Percentiles rank a stretch among this genome's conserved stretches.
Conservation (phyloP, 2,888 invertebrate genomes). For the Thereva nobilitata region DNA sequence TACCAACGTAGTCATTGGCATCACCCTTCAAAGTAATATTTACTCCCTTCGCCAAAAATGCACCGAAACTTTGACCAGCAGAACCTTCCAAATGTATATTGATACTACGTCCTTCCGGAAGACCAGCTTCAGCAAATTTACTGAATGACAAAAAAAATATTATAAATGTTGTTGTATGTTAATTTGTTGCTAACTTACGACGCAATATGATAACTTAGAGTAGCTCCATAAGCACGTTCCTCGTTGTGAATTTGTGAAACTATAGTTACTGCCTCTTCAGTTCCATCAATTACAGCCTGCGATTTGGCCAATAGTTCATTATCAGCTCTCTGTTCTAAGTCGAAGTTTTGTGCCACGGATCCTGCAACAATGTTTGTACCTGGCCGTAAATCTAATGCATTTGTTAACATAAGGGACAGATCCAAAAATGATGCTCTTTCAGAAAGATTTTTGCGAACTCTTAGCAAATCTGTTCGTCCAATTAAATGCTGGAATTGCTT, state of each 20-base stretch:
- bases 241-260: conserved; percentile 85
- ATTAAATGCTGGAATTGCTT: conserved; percentile 86
- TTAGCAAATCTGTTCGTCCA: conserved; percentile 87
- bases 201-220: conserved; percentile 94
- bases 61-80: conserved; percentile 99
- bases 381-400: conserved; percentile 87
- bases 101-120: conserved; percentile 77
- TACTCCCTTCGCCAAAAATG: conserved; percentile 90
- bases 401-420: conserved; percentile 82
- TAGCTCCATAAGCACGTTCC: conserved; percentile 90
- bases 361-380: conserved; percentile 90
- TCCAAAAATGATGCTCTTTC: conserved; percentile 85
- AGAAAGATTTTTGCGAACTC: conserved; percentile 71
- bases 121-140: conserved; percentile 83
- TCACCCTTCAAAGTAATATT: conserved; percentile 92
- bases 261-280: conserved; percentile 69
- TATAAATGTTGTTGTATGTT: neutral
- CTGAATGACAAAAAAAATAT: conserved; percentile 57
- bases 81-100: conserved; percentile 86
- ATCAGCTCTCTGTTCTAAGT: conserved; percentile 81
- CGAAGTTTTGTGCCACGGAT: conserved; percentile 81
- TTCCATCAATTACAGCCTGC: conserved; percentile 74
- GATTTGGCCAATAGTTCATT: conserved; percentile 79
- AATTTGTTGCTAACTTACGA: conserved; percentile 63
- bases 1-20: conserved; percentile 97